Percentiles rank a stretch among this genome's conserved stretches.
phyloP scores from a whole-genome alignment of 2,113 vertebrate genomes.

The Notiomystis cincta region DNA sequence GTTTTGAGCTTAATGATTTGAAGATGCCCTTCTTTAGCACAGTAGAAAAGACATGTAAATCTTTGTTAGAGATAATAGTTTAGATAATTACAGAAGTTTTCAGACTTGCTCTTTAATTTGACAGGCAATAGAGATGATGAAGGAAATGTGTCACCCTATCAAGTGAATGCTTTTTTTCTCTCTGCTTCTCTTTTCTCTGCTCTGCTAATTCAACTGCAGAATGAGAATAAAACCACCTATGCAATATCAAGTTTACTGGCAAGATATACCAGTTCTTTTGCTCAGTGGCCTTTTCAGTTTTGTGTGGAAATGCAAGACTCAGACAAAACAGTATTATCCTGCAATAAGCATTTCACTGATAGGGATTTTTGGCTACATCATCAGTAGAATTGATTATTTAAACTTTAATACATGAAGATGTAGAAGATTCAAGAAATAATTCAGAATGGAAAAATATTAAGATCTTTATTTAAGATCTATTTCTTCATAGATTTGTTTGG shows the following conservation, averaged over 20 bases:
- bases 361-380: background rate
- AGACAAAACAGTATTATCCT: background rate
- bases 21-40: background rate
- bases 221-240: background rate
- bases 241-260: background rate
- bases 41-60: background rate
- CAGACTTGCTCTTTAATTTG: constrained; percentile 31
- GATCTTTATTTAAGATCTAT: background rate
- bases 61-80: constrained; percentile 33
- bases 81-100: constrained; percentile 41
- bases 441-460: background rate
- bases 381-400: background rate
- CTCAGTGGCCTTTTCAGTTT: background rate
- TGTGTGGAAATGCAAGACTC: background rate
- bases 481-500: background rate
- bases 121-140: constrained; percentile 15
- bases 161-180: background rate
- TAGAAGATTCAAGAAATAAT: background rate
- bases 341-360: background rate
- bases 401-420: background rate
- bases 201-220: background rate
- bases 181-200: background rate
- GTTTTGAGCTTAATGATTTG: constrained; percentile 5
- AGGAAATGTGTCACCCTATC: background rate
- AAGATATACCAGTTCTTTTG: background rate